Evolutionary conservation across 2,797 vertebrate species (phyloP).

Genomic region (Cephalopachus bancanus): DNA sequence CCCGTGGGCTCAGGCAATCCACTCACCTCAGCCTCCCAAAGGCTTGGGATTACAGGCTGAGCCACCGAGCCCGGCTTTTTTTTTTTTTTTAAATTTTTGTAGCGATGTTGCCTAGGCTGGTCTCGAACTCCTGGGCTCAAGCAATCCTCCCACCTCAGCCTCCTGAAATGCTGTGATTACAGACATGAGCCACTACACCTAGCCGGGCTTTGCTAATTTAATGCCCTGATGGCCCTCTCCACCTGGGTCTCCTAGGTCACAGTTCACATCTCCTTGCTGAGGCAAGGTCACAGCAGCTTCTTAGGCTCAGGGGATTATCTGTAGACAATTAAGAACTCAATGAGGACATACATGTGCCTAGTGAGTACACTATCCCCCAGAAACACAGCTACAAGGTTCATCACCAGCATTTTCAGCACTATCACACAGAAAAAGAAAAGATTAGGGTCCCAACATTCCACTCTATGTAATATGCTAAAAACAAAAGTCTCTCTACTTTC

Average conservation of each 20-base stretch:
- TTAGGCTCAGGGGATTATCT: background rate
- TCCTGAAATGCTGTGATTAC: too few relatives aligned
- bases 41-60: too few relatives aligned
- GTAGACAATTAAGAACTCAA: background rate
- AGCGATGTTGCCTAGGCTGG: too few relatives aligned
- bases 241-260: background rate
- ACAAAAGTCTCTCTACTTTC: background rate
- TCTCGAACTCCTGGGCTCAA: too few relatives aligned
- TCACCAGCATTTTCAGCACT: slow-evolving; percentile 44
- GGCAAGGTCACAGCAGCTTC: background rate
- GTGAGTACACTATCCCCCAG: background rate
- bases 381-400: background rate
- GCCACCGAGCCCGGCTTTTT: too few relatives aligned
- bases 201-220: background rate
- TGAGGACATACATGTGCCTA: background rate
- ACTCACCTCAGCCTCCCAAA: too few relatives aligned
- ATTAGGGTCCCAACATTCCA: background rate
- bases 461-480: background rate
- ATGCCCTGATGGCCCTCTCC: background rate
- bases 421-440: background rate
- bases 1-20: too few relatives aligned
- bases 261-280: slow-evolving; percentile 8
- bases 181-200: too few relatives aligned
- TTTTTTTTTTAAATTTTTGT: too few relatives aligned
- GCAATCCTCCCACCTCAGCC: too few relatives aligned